phyloP scores from a whole-genome alignment of 2,113 vertebrate species.

The Diglossa brunneiventris region DNA sequence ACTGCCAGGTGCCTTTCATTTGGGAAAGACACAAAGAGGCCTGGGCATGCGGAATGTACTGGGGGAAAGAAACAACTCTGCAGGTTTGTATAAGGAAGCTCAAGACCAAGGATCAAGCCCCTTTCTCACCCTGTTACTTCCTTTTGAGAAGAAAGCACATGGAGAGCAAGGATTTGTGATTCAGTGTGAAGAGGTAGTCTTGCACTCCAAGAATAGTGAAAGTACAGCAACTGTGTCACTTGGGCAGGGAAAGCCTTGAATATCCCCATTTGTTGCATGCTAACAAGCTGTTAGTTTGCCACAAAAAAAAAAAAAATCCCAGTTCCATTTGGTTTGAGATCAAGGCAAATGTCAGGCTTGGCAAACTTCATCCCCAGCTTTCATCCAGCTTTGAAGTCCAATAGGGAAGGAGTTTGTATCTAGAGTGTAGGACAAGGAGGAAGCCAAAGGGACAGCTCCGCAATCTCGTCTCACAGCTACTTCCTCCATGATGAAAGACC shows the following conservation, averaged over 20 bases:
- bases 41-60: not conserved
- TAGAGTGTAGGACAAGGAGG: not conserved
- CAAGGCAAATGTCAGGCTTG: not conserved
- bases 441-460: not conserved
- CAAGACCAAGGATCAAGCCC: not conserved
- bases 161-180: not conserved
- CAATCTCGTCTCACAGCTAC: not conserved
- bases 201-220: not conserved
- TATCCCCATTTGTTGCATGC: not conserved
- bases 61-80: not conserved
- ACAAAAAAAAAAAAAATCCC: not conserved
- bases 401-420: not conserved
- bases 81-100: not conserved
- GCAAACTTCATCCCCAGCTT: not conserved
- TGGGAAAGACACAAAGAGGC: not conserved
- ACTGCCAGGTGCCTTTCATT: not conserved
- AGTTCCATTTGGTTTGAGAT: not conserved
- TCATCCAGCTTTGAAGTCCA: not conserved
- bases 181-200: not conserved
- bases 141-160: not conserved
- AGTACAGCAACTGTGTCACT: not conserved
- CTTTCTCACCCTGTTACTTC: not conserved
- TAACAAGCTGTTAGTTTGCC: not conserved
- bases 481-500: not conserved
- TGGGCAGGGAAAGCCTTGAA: not conserved